Base-by-base conservation (phyloP, 2,888 invertebrate genomes). In the Lordiphosa andalusiaca region DNA sequence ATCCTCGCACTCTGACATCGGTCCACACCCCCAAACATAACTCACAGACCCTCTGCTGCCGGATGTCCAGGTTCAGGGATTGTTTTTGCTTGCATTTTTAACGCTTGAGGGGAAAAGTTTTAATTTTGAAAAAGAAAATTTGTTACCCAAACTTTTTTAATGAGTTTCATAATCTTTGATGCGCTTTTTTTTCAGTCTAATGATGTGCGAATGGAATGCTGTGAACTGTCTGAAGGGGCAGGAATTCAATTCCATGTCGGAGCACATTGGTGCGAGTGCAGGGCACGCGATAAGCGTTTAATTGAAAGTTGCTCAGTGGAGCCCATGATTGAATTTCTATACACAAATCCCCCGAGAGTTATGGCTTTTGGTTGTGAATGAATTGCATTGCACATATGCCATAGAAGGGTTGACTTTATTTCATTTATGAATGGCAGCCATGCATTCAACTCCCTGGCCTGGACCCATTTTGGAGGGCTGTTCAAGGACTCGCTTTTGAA, bases 111-210 rank as follows among this genome's bases (percentile, higher is more conserved):
- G 37, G 7, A 36, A 39, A 53, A 57, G 35, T 47, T 61, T 54
- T 39, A 41, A 41, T 13, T 6, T 33, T 12, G 23, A 21, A 9
- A 37, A 39, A 48, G 38, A 57, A 61, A 68, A 68, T 66, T 73
- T 73, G 63, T 69, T 66, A 62, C 56, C 53, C 53, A 78, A 84
- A 80, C 54, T 74, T 80, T 84, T 84, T 82, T 80, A 80, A 80
- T 80, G 80, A 84, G 76, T 80, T 84, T 67, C 66, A 71, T 73
- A 75, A 84, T 82, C 75, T 77, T 69, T 71, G 71, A 58, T 72
- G 77, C 73, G 71, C 71, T 66, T 73, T 62, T 61, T 56, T 64
- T 46, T 19, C 50, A 44, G 63, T 46, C 63, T 63, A 63, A 63
- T 63, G 63, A 63, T 63, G 63, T 63, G 63, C 66, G 49, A 21